Evolutionary conservation across 2,113 vertebrate species (phyloP).

Genomic region (Leucosticte australis): DNA sequence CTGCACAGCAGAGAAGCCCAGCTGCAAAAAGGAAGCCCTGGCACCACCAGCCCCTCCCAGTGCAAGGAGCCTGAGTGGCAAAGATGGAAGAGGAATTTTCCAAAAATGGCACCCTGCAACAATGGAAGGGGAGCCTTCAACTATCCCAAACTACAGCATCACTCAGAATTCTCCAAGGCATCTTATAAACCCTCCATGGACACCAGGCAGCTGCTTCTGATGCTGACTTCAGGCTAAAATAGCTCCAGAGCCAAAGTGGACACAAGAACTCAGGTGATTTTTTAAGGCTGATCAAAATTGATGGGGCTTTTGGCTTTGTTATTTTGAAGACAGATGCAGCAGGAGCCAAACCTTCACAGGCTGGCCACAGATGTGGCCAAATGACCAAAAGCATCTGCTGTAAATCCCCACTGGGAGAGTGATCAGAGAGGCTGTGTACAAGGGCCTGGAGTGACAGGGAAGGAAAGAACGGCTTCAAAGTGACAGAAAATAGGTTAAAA

Average conservation of each 20-base stretch:
- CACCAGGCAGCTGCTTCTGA: background rate
- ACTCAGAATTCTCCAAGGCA: background rate
- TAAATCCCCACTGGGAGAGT: background rate
- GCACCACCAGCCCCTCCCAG: background rate
- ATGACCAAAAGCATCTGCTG: background rate
- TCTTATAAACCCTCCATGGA: background rate
- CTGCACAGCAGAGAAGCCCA: no score
- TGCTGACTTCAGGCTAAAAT: background rate
- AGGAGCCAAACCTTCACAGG: background rate
- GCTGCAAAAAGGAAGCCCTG: no score
- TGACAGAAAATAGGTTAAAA: background rate
- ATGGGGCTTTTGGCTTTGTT: background rate
- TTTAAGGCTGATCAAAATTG: background rate
- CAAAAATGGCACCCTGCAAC: background rate
- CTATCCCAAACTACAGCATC: fast-evolving
- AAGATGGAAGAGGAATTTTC: background rate
- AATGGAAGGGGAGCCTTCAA: background rate
- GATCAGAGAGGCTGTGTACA: background rate
- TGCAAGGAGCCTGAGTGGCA: background rate
- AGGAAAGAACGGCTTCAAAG: background rate
- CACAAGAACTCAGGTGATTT: background rate
- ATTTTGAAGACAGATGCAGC: background rate
- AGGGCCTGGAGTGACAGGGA: background rate
- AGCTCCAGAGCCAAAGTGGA: background rate
- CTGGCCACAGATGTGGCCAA: background rate